Evolutionary conservation across 53 echinoderm and acorn worm species (phyloP), one percentile per base, ranked within the genome.

Genomic region (Holothuria leucospilota): DNA sequence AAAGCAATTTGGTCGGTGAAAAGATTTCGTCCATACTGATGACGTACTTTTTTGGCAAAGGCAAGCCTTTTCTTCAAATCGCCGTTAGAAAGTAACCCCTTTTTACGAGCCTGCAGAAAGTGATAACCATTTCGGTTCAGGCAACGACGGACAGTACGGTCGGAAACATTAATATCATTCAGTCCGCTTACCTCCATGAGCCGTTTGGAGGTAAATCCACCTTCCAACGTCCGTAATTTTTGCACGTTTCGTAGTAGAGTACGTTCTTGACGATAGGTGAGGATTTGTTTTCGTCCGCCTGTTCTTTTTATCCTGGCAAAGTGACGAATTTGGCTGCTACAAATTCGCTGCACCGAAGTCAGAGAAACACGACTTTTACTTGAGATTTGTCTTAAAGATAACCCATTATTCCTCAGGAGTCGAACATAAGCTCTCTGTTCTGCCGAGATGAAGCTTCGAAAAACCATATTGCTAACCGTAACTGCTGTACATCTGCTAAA

Each of bases 1-100:
- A 85, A 85, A 25, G 85, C 69, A 71, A 71, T 85, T 70, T 60
- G 52, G 6, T 85, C 27, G 23, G 85, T 85, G 69, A 69, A 85
- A 25, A 85, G 51, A n/a, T 70, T 39, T 53, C 38, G 16, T 41
- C 49, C 53, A 29, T 82, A 24, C 51, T 21, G 39, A 18, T 18
- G 56, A 21, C 60, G 68, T 5, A 40, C n/a, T 41, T 41, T 20
- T 40, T 84, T 84, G 42, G 68, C 66, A 10, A 66, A 66, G 26
- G 66, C 66, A 28, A 29, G 29, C 29, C 66, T 26, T 21, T 28
- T 26, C 10, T 66, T 26, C 26, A 66, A 66, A 29, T 66, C 66
- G 26, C 29, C 14, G 8, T 66, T 26, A 1, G 66, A 66, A 66
- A 66, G 66, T 66, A 66, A 66, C 21, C 66, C 66, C 21, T 66